phyloP scores from a whole-genome alignment of 2,113 vertebrate species.

The Agelaius tricolor region DNA sequence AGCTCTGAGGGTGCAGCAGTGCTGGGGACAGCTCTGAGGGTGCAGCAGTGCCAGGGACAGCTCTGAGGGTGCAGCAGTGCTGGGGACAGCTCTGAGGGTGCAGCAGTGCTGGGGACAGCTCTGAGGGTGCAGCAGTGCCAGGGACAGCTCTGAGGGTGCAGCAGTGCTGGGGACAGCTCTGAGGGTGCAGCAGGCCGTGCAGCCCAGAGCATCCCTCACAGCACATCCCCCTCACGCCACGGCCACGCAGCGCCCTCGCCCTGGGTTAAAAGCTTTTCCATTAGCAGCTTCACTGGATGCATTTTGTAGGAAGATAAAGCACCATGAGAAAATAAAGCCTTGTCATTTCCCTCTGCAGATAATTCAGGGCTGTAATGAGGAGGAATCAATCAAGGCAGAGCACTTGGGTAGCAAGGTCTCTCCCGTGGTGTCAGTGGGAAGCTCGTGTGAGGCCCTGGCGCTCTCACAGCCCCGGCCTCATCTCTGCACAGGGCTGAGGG shows the following conservation, averaged over 20 bases:
- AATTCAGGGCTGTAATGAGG: slow-evolving; percentile 60
- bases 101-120: no score
- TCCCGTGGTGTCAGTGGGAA: not conserved
- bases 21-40: not conserved
- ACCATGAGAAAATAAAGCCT: slow-evolving; percentile 45
- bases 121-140: no score
- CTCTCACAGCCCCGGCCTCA: not conserved
- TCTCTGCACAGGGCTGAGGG: not conserved
- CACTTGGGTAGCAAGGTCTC: not conserved
- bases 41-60: no score
- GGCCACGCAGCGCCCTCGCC: slow-evolving; percentile 21
- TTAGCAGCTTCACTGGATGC: slow-evolving; percentile 40
- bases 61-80: no score
- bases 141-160: not conserved
- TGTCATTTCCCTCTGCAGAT: slow-evolving; percentile 53
- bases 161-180: not conserved
- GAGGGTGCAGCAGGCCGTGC: not conserved
- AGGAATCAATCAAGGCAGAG: not conserved
- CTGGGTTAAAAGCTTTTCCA: slow-evolving; percentile 77
- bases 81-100: no score
- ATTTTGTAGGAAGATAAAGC: slow-evolving; percentile 38
- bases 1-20: no score
- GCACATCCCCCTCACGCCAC: not conserved
- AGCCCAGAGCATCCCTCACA: not conserved
- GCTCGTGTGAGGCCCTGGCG: not conserved